Conservation (phyloP, 2,113 vertebrate species). For the Proterorhinus semilunaris region DNA sequence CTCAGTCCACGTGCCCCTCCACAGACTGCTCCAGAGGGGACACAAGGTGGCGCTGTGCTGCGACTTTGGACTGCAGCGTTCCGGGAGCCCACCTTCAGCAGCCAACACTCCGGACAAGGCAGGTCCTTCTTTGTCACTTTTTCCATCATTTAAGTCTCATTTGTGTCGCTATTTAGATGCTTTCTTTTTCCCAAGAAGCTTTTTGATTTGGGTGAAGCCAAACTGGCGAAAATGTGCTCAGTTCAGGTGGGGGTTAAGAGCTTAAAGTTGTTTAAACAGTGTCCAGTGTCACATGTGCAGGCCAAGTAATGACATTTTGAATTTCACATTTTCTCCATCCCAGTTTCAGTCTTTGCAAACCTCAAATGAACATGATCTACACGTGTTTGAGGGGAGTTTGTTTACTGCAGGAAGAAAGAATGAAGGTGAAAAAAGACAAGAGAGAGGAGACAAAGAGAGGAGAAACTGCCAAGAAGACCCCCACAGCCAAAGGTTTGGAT, state of each 20-base stretch:
- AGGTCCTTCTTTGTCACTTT: not conserved
- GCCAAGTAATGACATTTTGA: not conserved
- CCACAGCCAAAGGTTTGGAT: slow-evolving; percentile 58
- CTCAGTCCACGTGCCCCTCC: slow-evolving; percentile 58
- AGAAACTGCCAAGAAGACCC: slow-evolving; percentile 23
- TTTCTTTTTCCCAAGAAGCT: too few species aligned
- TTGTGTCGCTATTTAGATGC: too few species aligned
- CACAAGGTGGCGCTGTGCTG: slow-evolving; percentile 64
- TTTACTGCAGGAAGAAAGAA: slow-evolving; percentile 48
- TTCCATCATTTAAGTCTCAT: too few species aligned
- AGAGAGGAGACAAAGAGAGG: slow-evolving; percentile 54
- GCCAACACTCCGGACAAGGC: slow-evolving; percentile 26
- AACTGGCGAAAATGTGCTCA: too few species aligned
- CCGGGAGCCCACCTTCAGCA: slow-evolving; percentile 15
- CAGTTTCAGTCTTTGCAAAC: not conserved
- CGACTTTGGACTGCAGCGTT: slow-evolving; percentile 62
- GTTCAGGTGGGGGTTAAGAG: too few species aligned
- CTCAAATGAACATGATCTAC: not conserved
- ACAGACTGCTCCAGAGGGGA: slow-evolving; percentile 62
- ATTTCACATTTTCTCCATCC: not conserved
- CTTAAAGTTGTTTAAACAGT: too few species aligned
- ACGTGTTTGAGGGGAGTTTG: not conserved
- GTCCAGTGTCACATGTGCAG: not conserved
- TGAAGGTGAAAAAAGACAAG: slow-evolving; percentile 68
- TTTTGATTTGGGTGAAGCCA: too few species aligned